These are phyloP conservation scores for Capromys pilorides DNA, from an alignment of 2,797 vertebrate genomes.

Conservation along the genomic window DNA sequence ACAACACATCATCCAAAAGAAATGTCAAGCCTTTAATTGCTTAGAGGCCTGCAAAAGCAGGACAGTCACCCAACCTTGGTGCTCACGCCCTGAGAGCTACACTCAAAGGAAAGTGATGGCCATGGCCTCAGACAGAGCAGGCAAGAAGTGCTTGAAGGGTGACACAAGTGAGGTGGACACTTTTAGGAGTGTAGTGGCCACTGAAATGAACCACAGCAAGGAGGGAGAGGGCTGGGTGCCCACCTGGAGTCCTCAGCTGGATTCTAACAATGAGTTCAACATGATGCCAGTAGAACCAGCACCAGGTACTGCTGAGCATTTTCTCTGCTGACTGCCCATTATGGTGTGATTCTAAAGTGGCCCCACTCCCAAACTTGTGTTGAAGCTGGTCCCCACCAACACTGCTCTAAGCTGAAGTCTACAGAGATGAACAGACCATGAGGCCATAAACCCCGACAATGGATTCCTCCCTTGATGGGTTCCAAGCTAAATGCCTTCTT, in stretches of 20 bases:
- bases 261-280: accelerated
- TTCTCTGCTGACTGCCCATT: no score
- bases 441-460: no score
- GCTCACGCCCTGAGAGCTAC: no score
- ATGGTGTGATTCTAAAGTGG: not conserved
- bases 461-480: not conserved
- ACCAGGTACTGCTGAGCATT: accelerated
- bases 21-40: not conserved
- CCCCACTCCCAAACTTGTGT: not conserved
- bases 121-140: accelerated
- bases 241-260: accelerated
- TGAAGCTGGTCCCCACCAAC: not conserved
- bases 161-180: accelerated
- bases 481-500: not conserved
- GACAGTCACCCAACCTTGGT: not conserved
- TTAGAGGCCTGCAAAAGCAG: not conserved
- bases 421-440: not conserved
- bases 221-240: not conserved
- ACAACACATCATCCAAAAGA: not conserved
- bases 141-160: no score
- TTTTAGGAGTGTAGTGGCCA: not conserved
- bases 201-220: not conserved
- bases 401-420: not conserved
- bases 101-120: not conserved
- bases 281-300: not conserved